Evolutionary conservation across 35 echinoderm and acorn worm species (phyloP), one percentile per base, ranked within the genome.

Genomic region (Ophiothrix spiculata): DNA sequence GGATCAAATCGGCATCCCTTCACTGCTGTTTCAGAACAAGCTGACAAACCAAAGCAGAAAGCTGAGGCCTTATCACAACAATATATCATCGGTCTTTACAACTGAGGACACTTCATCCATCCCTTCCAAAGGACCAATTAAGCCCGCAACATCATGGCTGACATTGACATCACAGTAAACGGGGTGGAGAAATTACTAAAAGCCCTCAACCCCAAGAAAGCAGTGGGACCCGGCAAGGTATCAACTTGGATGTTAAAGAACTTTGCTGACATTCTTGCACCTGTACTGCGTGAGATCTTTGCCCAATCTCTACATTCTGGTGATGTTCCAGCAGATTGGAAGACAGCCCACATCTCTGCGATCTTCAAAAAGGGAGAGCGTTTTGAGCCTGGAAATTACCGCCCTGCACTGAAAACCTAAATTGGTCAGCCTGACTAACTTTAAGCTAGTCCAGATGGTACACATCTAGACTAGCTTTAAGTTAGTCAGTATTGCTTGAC

Each of bases 231-330:
- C 16, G 84, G 79, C 38, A 6, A 38, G 12, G 19, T 88, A 0
- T 40, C 86, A 37, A 38, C 46, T 8, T 80, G 75, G 86, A 32
- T 88, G 4, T 36, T 88, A 34, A 39, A 79, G 36, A 54, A 54
- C 31, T 56, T 46, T n/a, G 88, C 81, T 35, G 35, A 32, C 13
- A 56, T 74, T 36, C 16, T 84, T 23, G 39, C 81, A 36, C 88
- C 81, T 23, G 19, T 84, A 33, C 36, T 90, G 17, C 35, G 38
- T 23, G 64, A 90, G 36, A 45, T 90, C 19, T 91, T 91, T 39
- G 75, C 79, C 36, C 60, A 36, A 36, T 90, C 87, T 31, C 31
- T 90, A 4, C 45, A 85, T 38, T 39, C 28, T 14, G 87, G 87
- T 13, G 31, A 31, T 38, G 33, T 83, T 17, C 81, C 81, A 56